These are phyloP conservation scores for Picus viridis DNA, from an alignment of 2,797 vertebrate genomes.

Conservation along the genomic window DNA sequence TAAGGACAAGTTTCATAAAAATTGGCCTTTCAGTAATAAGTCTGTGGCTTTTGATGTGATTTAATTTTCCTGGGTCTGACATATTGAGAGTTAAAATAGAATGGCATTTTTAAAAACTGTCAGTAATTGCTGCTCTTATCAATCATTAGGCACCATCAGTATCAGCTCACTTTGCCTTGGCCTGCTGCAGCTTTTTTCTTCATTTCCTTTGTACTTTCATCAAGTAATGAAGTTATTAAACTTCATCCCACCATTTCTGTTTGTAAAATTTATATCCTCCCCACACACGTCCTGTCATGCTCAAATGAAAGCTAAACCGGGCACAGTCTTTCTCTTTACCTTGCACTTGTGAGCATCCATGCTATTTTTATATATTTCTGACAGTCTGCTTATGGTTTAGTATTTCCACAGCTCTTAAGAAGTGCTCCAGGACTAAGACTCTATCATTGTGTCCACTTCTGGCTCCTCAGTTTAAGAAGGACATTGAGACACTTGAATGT, in stretches of 20 bases:
- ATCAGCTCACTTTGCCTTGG: background rate
- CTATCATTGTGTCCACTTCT: background rate
- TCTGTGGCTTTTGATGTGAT: conserved; percentile 5
- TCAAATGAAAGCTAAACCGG: background rate
- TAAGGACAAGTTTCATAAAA: conserved; percentile 38
- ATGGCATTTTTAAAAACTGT: conserved; percentile 22
- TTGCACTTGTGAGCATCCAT: background rate
- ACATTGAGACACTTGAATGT: too few species aligned
- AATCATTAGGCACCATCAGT: conserved; percentile 14
- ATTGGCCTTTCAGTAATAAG: conserved; percentile 1
- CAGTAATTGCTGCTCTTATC: background rate
- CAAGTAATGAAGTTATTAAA: background rate
- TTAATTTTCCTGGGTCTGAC: conserved; percentile 33
- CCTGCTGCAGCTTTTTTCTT: background rate
- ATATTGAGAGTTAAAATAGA: conserved; percentile 27
- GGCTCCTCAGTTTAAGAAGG: too few species aligned
- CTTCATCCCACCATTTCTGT: background rate
- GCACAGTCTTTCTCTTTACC: background rate
- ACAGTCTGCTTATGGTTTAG: background rate
- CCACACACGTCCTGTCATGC: background rate
- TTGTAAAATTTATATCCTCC: background rate
- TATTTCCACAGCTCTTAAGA: background rate
- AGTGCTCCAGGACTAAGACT: background rate
- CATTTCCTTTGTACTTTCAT: conserved; percentile 12
- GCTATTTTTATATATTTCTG: background rate